Percentiles rank a stretch among this genome's conserved stretches.
These are phyloP conservation scores for Strix aluco DNA, from an alignment of 2,113 vertebrate genomes.

Conservation along the genomic window DNA sequence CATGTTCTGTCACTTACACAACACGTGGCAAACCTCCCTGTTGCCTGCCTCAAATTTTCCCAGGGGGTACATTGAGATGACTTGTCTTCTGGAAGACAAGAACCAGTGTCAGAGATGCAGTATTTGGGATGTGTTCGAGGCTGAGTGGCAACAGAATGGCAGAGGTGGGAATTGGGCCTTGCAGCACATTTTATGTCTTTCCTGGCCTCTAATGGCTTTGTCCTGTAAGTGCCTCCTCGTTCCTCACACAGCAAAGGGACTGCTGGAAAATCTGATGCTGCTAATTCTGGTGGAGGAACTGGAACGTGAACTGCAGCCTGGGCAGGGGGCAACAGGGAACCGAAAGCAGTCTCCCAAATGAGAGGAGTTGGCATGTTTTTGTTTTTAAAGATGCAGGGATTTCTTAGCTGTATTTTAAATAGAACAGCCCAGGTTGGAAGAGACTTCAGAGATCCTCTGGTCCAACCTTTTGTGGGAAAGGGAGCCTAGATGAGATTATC, in stretches of 20 bases:
- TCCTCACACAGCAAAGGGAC: not conserved
- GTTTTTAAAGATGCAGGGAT: not conserved
- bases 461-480: not conserved
- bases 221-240: accelerated
- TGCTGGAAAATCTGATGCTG: not conserved
- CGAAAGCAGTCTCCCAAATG: not conserved
- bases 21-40: not conserved
- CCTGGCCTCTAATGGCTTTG: not conserved
- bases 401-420: not conserved
- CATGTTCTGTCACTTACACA: not conserved
- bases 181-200: not conserved
- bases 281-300: constrained; percentile 1
- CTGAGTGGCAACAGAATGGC: not conserved
- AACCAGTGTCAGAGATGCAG: not conserved
- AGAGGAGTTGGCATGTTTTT: not conserved
- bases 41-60: not conserved
- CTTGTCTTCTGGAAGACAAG: not conserved
- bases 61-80: not conserved
- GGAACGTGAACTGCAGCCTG: accelerated
- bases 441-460: not conserved
- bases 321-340: not conserved
- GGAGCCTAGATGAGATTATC: not conserved
- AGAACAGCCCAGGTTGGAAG: not conserved
- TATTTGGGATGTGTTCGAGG: not conserved
- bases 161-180: not conserved